A percentile compares a stretch with the other conserved stretches of the same genome.
Evolutionary conservation across 2,113 vertebrate genomes (phyloP).

Genomic region (Eubucco bourcierii): DNA sequence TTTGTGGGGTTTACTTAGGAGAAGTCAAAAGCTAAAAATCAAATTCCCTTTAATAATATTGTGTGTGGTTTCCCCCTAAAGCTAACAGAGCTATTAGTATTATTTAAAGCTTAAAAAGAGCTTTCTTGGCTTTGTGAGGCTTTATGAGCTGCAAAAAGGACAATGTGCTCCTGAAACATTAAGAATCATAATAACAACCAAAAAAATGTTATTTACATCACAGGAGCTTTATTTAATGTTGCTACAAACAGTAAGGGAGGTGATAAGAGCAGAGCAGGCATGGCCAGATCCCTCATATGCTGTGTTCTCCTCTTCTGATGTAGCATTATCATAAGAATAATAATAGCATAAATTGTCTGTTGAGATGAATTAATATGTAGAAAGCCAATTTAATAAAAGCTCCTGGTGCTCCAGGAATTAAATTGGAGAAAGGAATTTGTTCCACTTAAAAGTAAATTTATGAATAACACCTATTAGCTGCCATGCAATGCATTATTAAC

Average conservation of each 20-base stretch:
- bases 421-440: background rate
- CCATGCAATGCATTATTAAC: background rate
- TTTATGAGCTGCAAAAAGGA: background rate
- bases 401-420: background rate
- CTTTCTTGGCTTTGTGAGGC: too few species aligned
- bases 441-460: background rate
- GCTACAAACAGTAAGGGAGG: background rate
- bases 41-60: background rate
- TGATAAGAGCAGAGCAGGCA: background rate
- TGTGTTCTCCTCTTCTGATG: background rate
- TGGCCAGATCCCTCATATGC: background rate
- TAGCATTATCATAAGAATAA: background rate
- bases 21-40: background rate
- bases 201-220: background rate
- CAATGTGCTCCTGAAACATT: background rate
- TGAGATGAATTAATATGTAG: background rate
- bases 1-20: background rate
- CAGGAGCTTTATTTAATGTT: background rate
- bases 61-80: background rate
- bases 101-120: background rate
- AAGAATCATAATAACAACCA: background rate
- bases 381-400: background rate
- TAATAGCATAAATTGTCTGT: background rate
- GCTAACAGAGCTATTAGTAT: background rate
- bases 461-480: background rate